Base-by-base conservation (phyloP, 2,888 invertebrate species). In the Agrotis clavis region DNA sequence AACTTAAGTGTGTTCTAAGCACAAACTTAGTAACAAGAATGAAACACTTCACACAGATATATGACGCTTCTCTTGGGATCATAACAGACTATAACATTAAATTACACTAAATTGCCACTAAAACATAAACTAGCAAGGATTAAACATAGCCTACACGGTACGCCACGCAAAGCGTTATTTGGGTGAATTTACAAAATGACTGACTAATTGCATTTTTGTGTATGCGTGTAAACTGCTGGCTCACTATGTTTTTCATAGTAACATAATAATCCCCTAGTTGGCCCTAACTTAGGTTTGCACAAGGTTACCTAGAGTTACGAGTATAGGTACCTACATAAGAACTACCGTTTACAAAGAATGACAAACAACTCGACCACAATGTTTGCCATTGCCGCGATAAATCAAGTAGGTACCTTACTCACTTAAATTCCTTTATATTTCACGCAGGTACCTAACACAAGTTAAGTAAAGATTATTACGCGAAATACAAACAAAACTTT, bases 401-500 rank as follows among this genome's bases (percentile, higher is more conserved):
- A 67, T 51, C 63, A 48, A 66, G n/a, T n/a, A n/a, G n/a, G n/a
- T 7, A 6, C 51, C 14, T 45, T 53, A 25, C 50, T 25, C 45
- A 45, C 45, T 13, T 60, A 59, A 48, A 66, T 51, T 72, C 35
- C 19, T 61, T 74, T 48, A 69, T 57, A 67, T 71, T 54, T 71
- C 41, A 51, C 47, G 4, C 41, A 41, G 11, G 41, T 41, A 53
- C 35, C 25, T n/a, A 57, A 56, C 35, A 25, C 16, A 50, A 62
- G 57, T 74, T 62, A 70, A 70, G 62, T 71, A 63, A 75, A 77
- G 74, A 79, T 75, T 75, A 72, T 70, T 70, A 74, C 65, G 21
- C 56, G 56, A 79, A 69, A 83, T 71, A 65, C 50, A 63, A 71
- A 74, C 59, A 64, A 63, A 81, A 79, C 70, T 54, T 75, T 79